A percentile compares a stretch with the other conserved stretches of the same genome.
These are phyloP conservation scores for Rissa tridactyla DNA, from an alignment of 2,113 vertebrate genomes.

Conservation along the genomic window DNA sequence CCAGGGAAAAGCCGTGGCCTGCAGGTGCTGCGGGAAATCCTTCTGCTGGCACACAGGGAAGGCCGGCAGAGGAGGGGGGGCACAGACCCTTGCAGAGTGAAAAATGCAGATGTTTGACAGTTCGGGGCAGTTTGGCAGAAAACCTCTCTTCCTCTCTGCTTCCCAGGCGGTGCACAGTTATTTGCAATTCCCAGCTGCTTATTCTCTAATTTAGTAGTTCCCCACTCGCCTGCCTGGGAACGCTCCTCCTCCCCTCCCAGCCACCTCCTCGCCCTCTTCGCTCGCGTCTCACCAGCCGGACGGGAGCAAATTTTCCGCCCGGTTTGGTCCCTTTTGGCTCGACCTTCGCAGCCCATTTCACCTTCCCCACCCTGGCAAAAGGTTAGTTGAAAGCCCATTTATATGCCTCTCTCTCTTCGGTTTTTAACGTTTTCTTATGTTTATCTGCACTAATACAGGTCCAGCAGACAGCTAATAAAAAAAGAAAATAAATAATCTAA, in stretches of 20 bases:
- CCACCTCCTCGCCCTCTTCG: neutral
- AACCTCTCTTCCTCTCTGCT: neutral
- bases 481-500: neutral
- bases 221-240: neutral
- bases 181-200: conserved; percentile 39
- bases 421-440: neutral
- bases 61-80: neutral
- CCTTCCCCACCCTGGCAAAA: neutral
- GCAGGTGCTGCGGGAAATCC: neutral
- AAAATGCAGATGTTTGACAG: neutral
- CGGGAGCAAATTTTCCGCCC: neutral
- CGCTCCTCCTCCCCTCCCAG: neutral
- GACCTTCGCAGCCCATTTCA: neutral
- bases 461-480: neutral
- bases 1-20: neutral
- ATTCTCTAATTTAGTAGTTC: neutral
- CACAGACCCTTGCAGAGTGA: neutral
- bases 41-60: neutral
- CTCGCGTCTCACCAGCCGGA: neutral
- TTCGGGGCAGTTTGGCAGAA: neutral
- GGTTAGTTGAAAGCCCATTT: conserved; percentile 39
- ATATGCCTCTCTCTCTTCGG: neutral
- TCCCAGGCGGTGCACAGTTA: neutral
- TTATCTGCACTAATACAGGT: neutral
- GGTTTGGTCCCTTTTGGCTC: neutral